Base-by-base conservation (phyloP, 2,888 invertebrate species). In the Lydus trimaculatus region DNA sequence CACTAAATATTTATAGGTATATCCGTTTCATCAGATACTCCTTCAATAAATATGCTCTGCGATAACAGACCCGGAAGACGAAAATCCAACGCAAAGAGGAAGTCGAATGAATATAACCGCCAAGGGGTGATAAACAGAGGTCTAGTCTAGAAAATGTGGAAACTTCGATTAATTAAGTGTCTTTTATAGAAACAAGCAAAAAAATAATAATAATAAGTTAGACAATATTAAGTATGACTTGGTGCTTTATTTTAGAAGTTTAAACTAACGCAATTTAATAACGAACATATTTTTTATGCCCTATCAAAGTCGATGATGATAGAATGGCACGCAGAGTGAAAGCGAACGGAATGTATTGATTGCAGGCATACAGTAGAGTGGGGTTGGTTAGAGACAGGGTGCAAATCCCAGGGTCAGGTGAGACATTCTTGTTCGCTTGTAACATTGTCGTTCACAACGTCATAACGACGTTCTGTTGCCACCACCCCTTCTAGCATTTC, bases 341-440 rank as follows among this genome's bases (percentile, higher is more conserved):
- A 67, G 72, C 70, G 72, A 76, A 70, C 70, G 75, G 74, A 76
- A 78, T 76, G 71, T 78, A 78, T 76, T 75, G 76, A 78, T 78
- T 76, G 71, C 71, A 69, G 15, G 66, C 56, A 69, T 70, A 73
- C 75, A 73, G 68, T 66, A 59, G 66, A 71, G 56, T 28, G 56
- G 56, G 56, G 28, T 56, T n/a, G 28, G 56, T 25, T 28, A 23
- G n/a, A 67, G 69, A 60, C 68, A 73, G 71, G 73, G 73, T 72
- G 67, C 61, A 68, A 68, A 73, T 71, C 64, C 52, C 60, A 72
- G 73, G 73, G 74, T 73, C 73, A 75, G 75, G 75, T 76, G 75
- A 73, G 71, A 73, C 71, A 71, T 71, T 73, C 73, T 72, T 73
- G 73, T 63, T 73, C 70, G 65, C 75, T 66, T 72, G 75, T 74